Conservation (phyloP, 2,113 vertebrate species). For the Rhipidura dahli region DNA sequence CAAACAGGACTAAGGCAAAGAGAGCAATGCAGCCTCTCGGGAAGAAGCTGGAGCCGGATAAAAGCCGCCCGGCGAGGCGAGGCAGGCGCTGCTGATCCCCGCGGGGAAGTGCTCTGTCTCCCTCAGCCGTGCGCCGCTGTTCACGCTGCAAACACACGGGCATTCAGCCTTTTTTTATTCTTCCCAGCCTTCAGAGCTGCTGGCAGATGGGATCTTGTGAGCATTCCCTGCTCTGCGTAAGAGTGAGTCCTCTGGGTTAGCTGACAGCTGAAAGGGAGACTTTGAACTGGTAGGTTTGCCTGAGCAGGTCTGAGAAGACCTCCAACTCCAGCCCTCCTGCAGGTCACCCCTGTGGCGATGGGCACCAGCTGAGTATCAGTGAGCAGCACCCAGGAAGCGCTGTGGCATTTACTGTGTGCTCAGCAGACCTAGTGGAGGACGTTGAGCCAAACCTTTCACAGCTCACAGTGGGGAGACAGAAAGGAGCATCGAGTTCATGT, state of each 20-base stretch:
- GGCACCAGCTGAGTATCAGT: background rate
- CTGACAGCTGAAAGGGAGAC: background rate
- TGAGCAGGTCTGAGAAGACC: background rate
- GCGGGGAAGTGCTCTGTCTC: background rate
- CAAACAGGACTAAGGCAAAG: background rate
- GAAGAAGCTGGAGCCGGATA: background rate
- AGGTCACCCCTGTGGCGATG: background rate
- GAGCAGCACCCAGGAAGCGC: background rate
- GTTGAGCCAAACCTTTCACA: background rate
- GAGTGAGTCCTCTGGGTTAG: background rate
- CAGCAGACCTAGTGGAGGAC: background rate
- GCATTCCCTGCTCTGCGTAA: background rate
- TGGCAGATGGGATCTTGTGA: background rate
- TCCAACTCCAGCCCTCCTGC: background rate
- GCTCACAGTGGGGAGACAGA: background rate
- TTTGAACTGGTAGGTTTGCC: background rate
- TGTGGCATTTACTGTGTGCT: background rate
- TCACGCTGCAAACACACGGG: background rate
- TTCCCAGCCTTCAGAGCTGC: background rate
- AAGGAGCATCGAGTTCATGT: background rate
- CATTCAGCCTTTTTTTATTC: background rate
- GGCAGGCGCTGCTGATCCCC: background rate
- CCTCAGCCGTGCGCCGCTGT: accelerated
- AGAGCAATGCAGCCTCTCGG: background rate
- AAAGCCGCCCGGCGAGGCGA: background rate